phyloP scores from a whole-genome alignment of 2,113 vertebrate genomes.

The Clarias magur region DNA sequence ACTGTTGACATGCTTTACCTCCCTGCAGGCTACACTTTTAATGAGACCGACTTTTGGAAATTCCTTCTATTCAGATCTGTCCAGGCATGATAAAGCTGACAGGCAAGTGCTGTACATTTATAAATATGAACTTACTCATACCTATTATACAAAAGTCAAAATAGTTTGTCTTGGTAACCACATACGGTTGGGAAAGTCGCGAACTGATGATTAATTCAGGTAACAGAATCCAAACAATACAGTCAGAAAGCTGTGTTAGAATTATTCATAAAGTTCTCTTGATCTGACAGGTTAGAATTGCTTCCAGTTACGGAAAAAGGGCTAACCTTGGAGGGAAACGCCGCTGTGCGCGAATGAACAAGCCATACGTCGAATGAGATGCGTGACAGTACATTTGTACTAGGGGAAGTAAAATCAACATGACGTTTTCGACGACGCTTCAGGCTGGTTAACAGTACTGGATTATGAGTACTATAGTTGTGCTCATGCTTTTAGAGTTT shows the following conservation, averaged over 20 bases:
- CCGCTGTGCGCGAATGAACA: background rate
- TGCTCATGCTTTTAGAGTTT: background rate
- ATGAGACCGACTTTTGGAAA: slow-evolving; percentile 21
- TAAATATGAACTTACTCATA: background rate
- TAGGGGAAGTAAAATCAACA: slow-evolving; percentile 45
- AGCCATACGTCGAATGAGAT: slow-evolving; percentile 28
- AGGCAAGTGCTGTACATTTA: background rate
- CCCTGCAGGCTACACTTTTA: slow-evolving; percentile 9
- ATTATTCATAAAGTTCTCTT: slow-evolving; percentile 14
- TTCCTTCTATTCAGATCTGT: slow-evolving; percentile 30
- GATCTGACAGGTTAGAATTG: background rate
- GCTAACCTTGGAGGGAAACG: background rate
- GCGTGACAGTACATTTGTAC: slow-evolving; percentile 6
- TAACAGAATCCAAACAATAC: background rate
- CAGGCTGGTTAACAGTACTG: background rate
- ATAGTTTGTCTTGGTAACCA: background rate
- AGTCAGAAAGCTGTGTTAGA: background rate
- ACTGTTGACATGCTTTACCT: background rate
- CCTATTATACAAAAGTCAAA: background rate
- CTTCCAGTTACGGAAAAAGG: slow-evolving; percentile 14
- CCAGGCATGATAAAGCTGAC: slow-evolving; percentile 14
- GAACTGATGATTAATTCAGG: background rate
- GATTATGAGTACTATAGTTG: background rate
- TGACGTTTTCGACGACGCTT: background rate
- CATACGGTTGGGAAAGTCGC: background rate